These are phyloP conservation scores for Cosmopolites sordidus DNA, from an alignment of 2,888 invertebrate species.

Conservation along the genomic window DNA sequence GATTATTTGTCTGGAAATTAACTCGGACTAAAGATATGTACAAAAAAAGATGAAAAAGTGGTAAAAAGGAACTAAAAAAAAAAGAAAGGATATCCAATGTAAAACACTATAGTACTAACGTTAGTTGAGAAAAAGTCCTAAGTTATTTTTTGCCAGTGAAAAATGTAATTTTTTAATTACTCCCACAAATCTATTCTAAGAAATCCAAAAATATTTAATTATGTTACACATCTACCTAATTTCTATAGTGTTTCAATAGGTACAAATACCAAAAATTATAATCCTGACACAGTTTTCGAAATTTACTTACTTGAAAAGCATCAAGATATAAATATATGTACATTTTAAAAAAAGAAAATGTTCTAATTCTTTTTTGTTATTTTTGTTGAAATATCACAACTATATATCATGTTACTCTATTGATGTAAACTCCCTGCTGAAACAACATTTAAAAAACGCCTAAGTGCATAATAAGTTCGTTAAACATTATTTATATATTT, in stretches of 20 bases:
- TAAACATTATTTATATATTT: background rate
- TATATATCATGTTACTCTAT: constrained; percentile 42
- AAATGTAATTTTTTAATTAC: constrained; percentile 37
- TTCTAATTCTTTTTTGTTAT: constrained; percentile 32
- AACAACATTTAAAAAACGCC: constrained; percentile 36
- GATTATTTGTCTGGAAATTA: no score
- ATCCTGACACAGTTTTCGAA: no score
- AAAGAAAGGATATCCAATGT: no score
- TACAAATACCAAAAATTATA: no score
- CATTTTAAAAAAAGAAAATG: constrained; percentile 34
- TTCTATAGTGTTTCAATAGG: constrained; percentile 21
- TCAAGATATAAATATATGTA: constrained; percentile 17
- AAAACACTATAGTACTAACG: background rate
- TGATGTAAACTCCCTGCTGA: constrained; percentile 37
- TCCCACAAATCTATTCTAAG: constrained; percentile 42
- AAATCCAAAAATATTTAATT: constrained; percentile 49
- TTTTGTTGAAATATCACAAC: constrained; percentile 42
- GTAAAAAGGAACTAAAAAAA: no score
- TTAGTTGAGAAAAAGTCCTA: background rate
- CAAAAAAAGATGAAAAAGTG: no score
- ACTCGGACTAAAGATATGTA: no score
- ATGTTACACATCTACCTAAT: constrained; percentile 39
- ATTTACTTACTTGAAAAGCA: background rate
- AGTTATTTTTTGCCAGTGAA: constrained; percentile 25
- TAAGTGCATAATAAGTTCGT: constrained; percentile 28